These are phyloP conservation scores for Anser brachyrhynchus DNA, from an alignment of 2,113 vertebrate genomes.

Conservation along the genomic window DNA sequence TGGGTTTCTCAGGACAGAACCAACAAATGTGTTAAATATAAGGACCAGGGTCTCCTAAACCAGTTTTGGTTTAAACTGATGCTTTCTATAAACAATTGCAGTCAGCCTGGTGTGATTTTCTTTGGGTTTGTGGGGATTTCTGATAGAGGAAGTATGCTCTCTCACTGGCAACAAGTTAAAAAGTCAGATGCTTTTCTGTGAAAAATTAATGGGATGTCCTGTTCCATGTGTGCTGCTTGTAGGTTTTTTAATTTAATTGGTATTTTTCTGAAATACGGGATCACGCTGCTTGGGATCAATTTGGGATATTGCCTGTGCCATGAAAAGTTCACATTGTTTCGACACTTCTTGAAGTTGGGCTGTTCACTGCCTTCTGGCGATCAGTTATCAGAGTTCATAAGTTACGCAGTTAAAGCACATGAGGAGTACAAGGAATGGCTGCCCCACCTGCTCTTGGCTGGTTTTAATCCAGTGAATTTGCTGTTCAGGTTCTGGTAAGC, in stretches of 20 bases:
- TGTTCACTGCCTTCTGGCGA: conserved; percentile 58
- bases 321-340: conserved; percentile 74
- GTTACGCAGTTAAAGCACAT: conserved; percentile 22
- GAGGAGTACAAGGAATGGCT: conserved; percentile 82
- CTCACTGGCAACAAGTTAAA: neutral
- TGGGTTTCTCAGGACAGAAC: neutral
- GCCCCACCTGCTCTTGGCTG: conserved; percentile 85
- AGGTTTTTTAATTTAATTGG: conserved; percentile 69
- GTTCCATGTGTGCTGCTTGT: neutral
- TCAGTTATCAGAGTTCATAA: conserved; percentile 66
- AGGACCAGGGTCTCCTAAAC: neutral
- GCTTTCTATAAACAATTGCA: neutral
- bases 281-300: conserved; percentile 73
- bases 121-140: neutral
- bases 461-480: conserved; percentile 84
- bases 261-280: conserved; percentile 76
- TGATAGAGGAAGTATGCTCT: neutral
- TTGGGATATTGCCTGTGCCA: conserved; percentile 74
- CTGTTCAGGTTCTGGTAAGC: conserved; percentile 81
- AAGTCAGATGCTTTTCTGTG: neutral
- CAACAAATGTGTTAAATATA: neutral
- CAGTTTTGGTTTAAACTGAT: neutral
- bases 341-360: conserved; percentile 73
- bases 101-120: neutral
- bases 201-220: neutral